Base-by-base conservation (phyloP, 2,888 invertebrate species). In the Portevinia maculata region DNA sequence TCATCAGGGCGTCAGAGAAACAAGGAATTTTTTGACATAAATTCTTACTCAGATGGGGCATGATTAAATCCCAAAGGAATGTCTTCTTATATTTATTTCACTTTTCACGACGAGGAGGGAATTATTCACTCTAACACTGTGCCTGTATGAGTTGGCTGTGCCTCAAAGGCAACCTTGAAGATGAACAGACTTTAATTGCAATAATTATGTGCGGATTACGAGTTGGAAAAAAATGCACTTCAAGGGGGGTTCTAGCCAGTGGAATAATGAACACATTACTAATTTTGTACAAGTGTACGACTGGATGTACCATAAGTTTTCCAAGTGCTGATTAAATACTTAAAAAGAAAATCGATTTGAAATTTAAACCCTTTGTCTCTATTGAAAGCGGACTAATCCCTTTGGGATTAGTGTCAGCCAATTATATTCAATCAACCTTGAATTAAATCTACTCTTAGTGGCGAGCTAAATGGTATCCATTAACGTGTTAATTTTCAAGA, bases 1-100 rank as follows among this genome's bases (percentile, higher is more conserved):
- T 81, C 81, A 76, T 81, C 81, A 81, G 76, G 81, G 75, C 75
- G 64, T 81, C 81, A 76, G 76, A 57, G 70, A 59, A 69, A 65
- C 46, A 70, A 76, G 62, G 67, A 57, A 59, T 70, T 44, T 60
- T 37, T 53, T 52, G 60, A 69, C 69, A 81, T 75, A 70, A 81
- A 75, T 81, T 75, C 79, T 70, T 57, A 75, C 70, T 76, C 59
- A 64, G 67, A 75, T 81, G 57, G 41, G 39, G 37, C 13, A 65
- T 76, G 76, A 81, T 76, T 76, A 65, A 81, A 81, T 71, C 81
- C 65, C 50, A 59, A 46, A 70, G 76, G 76, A 81, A 76, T 81
- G 59, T 70, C 44, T 46, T 48, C 55, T 39, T 28, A 30, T 37
- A 62, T 55, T 52, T 21, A n/a, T 39, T 39, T 37, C 6, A 37